Evolutionary conservation across 2,113 vertebrate species (phyloP).

Genomic region (Ornithorhynchus anatinus): DNA sequence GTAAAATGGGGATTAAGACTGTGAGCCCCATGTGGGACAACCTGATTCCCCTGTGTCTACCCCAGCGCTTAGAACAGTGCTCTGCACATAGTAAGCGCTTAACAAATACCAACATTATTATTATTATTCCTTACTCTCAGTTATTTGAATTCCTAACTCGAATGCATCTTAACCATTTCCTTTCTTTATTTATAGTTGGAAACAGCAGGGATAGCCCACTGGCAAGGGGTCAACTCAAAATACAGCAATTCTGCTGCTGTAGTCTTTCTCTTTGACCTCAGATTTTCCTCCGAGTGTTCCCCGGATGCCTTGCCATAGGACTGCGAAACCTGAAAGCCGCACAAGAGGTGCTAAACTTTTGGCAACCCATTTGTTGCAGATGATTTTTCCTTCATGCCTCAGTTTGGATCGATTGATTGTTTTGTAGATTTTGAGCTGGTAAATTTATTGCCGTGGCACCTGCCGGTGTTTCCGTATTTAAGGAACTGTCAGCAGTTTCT

Average conservation of each 20-base stretch:
- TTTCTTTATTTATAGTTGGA: conserved; percentile 41
- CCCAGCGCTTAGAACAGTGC: too few relatives aligned
- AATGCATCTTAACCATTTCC: background rate
- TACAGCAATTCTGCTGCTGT: conserved; percentile 35
- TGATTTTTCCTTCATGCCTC: conserved; percentile 54
- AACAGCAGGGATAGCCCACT: conserved; percentile 28
- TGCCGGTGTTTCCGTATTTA: conserved; percentile 65
- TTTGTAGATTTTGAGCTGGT: conserved; percentile 57
- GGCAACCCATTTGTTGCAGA: conserved; percentile 50
- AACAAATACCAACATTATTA: too few relatives aligned
- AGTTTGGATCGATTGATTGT: conserved; percentile 72
- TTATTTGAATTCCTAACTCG: too few relatives aligned
- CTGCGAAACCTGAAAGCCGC: conserved; percentile 47
- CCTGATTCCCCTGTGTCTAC: too few relatives aligned
- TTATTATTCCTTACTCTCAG: too few relatives aligned
- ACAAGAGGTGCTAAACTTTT: conserved; percentile 37
- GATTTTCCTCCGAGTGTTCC: conserved; percentile 50
- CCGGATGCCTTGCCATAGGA: conserved; percentile 37
- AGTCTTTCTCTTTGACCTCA: conserved; percentile 49
- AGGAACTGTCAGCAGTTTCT: conserved; percentile 53
- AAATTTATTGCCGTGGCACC: conserved; percentile 62
- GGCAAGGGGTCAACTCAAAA: conserved; percentile 41
- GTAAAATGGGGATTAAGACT: too few relatives aligned
- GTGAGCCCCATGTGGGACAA: too few relatives aligned
- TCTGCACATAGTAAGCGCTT: too few relatives aligned